These are phyloP conservation scores for Grus americana DNA, from an alignment of 2,113 vertebrate species.

Conservation along the genomic window DNA sequence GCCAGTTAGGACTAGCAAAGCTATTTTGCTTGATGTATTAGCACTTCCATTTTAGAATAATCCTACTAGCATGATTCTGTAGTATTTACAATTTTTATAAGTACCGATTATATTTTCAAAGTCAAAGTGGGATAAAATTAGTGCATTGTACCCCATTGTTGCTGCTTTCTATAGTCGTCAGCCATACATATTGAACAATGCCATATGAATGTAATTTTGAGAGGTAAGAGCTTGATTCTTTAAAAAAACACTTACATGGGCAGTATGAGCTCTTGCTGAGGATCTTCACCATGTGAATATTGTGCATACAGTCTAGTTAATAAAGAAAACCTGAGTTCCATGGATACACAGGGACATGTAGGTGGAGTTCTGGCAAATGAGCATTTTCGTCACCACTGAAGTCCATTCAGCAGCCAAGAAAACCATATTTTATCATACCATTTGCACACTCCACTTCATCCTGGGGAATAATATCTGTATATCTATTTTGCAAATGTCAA, in stretches of 20 bases:
- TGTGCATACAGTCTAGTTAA: constrained; percentile 53
- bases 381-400: background rate
- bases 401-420: constrained; percentile 1
- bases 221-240: constrained; percentile 75
- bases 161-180: constrained; percentile 71
- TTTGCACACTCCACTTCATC: constrained; percentile 15
- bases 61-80: constrained; percentile 73
- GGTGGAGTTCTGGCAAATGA: background rate
- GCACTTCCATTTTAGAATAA: constrained; percentile 75
- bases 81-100: constrained; percentile 79
- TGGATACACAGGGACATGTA: background rate
- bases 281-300: constrained; percentile 64
- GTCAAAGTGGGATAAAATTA: constrained; percentile 80
- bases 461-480: constrained; percentile 1
- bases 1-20: constrained; percentile 68
- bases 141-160: constrained; percentile 70
- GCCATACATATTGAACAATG: constrained; percentile 76
- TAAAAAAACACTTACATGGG: constrained; percentile 69
- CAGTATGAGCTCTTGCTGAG: constrained; percentile 67
- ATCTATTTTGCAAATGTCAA: background rate
- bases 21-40: constrained; percentile 77
- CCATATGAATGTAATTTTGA: constrained; percentile 73
- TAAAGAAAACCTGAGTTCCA: constrained; percentile 60
- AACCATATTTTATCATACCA: background rate
- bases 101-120: constrained; percentile 79